Evolutionary conservation across 2,797 vertebrate species (phyloP), one percentile per base, ranked within the genome.

Genomic region (Coregonus sp.): DNA sequence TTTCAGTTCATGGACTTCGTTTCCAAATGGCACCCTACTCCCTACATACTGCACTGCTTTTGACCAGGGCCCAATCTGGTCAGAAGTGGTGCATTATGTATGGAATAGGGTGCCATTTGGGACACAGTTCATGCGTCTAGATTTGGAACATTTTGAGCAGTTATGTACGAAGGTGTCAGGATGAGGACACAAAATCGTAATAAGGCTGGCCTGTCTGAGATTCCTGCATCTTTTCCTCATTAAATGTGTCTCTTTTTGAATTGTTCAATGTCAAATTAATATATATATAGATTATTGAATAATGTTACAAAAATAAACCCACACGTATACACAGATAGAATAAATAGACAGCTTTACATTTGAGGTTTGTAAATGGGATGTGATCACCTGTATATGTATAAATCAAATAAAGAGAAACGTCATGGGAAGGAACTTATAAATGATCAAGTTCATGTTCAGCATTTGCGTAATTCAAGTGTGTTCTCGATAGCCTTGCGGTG

Each of bases 401-500:
- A 4, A 37, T 61, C 11, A 14, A 40, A 61, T 14, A 12, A 4
- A 61, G 54, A 40, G 11, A 18, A 31, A 47, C 4, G 11, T 31
- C 20, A 6, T 52, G 15, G 50, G 11, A 51, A 70, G 20, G 14
- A 16, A 29, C 51, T 9, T n/a, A 31, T 33, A 25, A 29, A 31
- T 54, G 5, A 72, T 4, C 5, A 51, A 66, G 15, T 73, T 67
- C 51, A 75, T 50, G 73, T 72, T 35, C 68, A 15, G 74, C 66
- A 70, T 86, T 77, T 81, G 79, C 66, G 80, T 80, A 75, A 79
- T 59, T 74, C 52, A 74, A 40, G 67, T 66, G 73, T 75, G 74
- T 75, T 78, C 79, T 29, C 71, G 16, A 56, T 88, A 88, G 29
- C 86, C 84, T 83, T 88, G 79, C 84, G 80, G 81, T 76, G 82